Base-by-base conservation (phyloP, 2,888 invertebrate species). In the Stenotaenia linearis region DNA sequence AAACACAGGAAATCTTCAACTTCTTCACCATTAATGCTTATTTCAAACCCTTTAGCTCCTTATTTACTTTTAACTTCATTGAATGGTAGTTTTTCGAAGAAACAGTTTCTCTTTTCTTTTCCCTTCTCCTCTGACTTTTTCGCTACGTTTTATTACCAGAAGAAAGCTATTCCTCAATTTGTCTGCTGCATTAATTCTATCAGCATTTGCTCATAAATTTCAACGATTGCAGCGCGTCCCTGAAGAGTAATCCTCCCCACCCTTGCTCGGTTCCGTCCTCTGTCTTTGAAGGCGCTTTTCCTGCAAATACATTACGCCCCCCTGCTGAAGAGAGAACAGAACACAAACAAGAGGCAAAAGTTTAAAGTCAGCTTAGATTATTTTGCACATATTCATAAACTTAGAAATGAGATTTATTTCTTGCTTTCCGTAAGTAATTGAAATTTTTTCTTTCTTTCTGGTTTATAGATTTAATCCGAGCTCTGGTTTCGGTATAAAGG, bases 121-220 rank as follows among this genome's bases (percentile, higher is more conserved):
- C 23, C 23, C 12, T 61, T 28, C 7, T 9, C 23, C 7, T 61
- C 28, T 61, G 23, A 10, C 23, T 28, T 61, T 56, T 21, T n/a
- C 56, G 5, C 23, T 23, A 28, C 61, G 25, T 61, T 61, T 61
- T 61, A 61, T 61, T 61, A 61, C 61, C 61, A 61, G 61, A 61
- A 23, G 61, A 61, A 61, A 61, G 61, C 61, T 61, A 61, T 61
- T 61, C 61, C 61, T 61, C 61, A 61, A 61, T 61, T 61, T 61
- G 61, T 61, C 61, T 61, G 61, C 61, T 61, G 61, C 61, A 61
- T 61, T 61, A 61, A 61, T 61, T 23, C 61, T 61, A 61, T 61
- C 61, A 61, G 61, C 61, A 61, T 61, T 61, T 61, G 61, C 61
- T 61, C 61, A 61, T 61, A 61, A 61, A 61, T 61, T 61, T 25